Evolutionary conservation across 1,140 invertebrate species (phyloP).

Genomic region (Melipona quadrifasciata): DNA sequence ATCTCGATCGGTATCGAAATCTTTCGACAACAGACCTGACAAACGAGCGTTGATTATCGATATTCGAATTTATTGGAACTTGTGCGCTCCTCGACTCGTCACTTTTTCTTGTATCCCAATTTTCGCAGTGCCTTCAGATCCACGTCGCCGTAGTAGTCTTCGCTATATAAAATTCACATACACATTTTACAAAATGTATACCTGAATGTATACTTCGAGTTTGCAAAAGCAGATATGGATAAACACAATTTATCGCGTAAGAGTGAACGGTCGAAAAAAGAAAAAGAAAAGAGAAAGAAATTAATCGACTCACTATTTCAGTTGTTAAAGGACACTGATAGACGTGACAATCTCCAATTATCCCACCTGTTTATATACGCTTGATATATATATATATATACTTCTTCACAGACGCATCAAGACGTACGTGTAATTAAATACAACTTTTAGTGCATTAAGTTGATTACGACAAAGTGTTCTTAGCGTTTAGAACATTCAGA

Average conservation of each 20-base stretch:
- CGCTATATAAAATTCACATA: constrained; percentile 84
- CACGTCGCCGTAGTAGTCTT: constrained; percentile 92
- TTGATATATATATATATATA: background rate
- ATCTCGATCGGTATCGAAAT: background rate
- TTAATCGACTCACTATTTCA: background rate
- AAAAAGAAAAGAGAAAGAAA: background rate
- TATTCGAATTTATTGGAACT: background rate
- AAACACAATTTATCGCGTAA: background rate
- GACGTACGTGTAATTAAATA: background rate
- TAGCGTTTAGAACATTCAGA: background rate
- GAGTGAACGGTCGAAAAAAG: background rate
- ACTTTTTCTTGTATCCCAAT: constrained; percentile 83
- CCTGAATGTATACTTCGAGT: background rate
- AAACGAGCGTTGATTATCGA: background rate
- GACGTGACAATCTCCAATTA: background rate
- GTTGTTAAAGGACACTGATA: background rate
- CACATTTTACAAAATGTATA: background rate
- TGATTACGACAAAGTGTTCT: background rate
- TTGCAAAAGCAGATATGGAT: background rate
- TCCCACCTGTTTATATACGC: background rate
- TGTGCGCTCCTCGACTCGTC: background rate
- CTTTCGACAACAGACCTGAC: background rate
- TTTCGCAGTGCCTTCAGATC: constrained; percentile 91
- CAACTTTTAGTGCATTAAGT: background rate
- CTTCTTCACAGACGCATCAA: background rate